phyloP scores from a whole-genome alignment of 2,797 vertebrate species.

The Lutjanus campechanus region DNA sequence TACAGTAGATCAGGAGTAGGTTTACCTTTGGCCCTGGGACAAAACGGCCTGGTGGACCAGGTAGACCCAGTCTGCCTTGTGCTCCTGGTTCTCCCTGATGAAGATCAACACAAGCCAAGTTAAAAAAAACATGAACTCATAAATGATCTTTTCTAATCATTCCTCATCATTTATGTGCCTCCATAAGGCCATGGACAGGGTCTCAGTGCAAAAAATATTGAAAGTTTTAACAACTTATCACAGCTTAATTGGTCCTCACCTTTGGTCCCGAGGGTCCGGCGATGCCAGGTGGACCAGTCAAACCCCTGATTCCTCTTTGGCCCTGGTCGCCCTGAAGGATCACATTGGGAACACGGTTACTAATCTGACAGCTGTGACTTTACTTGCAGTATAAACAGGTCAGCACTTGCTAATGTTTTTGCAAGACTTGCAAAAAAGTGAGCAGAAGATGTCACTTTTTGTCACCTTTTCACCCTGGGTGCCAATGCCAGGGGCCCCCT shows the following conservation, averaged over 20 bases:
- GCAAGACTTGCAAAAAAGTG: background rate
- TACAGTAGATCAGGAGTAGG: background rate
- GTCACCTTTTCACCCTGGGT: slow-evolving; percentile 92
- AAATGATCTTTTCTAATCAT: background rate
- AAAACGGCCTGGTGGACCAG: slow-evolving; percentile 89
- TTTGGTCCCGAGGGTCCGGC: slow-evolving; percentile 91
- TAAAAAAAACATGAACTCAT: background rate
- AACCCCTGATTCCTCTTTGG: slow-evolving; percentile 90
- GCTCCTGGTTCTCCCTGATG: slow-evolving; percentile 90
- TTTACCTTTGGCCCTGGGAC: slow-evolving; percentile 90
- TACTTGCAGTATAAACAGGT: background rate
- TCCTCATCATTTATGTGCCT: background rate
- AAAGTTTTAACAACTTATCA: background rate
- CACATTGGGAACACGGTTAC: slow-evolving; percentile 11
- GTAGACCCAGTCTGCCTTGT: slow-evolving; percentile 86
- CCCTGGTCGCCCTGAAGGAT: slow-evolving; percentile 90
- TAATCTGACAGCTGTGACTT: background rate
- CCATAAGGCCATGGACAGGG: background rate
- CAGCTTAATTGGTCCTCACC: slow-evolving; percentile 68
- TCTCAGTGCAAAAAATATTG: background rate
- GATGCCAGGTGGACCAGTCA: slow-evolving; percentile 87
- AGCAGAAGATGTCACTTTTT: background rate
- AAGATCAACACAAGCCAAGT: slow-evolving; percentile 22
- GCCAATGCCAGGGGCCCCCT: slow-evolving; percentile 88
- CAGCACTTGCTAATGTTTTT: background rate